Conservation (phyloP, 1,140 invertebrate species). For the Orussus abietinus region DNA sequence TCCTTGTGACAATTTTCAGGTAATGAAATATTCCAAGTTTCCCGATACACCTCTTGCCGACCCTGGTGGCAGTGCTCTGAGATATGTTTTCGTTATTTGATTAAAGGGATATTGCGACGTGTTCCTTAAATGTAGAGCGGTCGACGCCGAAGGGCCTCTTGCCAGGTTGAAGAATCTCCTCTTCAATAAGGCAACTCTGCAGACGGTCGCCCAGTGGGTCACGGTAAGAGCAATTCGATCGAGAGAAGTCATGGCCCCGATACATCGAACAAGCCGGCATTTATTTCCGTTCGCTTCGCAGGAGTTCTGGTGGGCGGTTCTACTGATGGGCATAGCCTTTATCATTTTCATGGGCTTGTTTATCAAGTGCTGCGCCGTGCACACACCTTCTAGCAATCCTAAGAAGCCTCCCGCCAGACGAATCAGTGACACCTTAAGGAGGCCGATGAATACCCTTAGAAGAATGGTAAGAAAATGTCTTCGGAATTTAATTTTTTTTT, state of each 20-base stretch:
- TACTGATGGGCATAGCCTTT: conserved; percentile 86
- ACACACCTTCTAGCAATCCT: conserved; percentile 96
- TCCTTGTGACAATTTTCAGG: conserved; percentile 97
- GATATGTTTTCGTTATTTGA: conserved; percentile 17
- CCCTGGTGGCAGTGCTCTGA: no score
- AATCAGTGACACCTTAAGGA: conserved; percentile 80
- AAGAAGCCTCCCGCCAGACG: conserved; percentile 83
- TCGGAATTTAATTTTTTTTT: conserved; percentile 8
- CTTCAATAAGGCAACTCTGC: conserved; percentile 87
- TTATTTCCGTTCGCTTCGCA: no score
- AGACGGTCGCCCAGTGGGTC: conserved; percentile 82
- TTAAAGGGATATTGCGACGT: conserved; percentile 95
- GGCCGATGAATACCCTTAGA: conserved; percentile 84
- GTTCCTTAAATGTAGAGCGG: conserved; percentile 93
- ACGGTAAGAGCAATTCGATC: no score
- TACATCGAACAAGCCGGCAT: no score
- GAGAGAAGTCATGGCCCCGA: no score
- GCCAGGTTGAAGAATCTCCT: conserved; percentile 95
- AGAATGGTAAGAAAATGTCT: conserved; percentile 64
- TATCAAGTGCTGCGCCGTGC: conserved; percentile 98
- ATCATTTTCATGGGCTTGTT: conserved; percentile 97
- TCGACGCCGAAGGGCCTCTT: conserved; percentile 97
- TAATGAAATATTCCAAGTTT: no score
- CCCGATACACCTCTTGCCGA: no score
- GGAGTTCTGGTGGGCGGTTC: conserved; percentile 96